Conservation (phyloP, 2,797 vertebrate genomes). For the Masticophis lateralis region DNA sequence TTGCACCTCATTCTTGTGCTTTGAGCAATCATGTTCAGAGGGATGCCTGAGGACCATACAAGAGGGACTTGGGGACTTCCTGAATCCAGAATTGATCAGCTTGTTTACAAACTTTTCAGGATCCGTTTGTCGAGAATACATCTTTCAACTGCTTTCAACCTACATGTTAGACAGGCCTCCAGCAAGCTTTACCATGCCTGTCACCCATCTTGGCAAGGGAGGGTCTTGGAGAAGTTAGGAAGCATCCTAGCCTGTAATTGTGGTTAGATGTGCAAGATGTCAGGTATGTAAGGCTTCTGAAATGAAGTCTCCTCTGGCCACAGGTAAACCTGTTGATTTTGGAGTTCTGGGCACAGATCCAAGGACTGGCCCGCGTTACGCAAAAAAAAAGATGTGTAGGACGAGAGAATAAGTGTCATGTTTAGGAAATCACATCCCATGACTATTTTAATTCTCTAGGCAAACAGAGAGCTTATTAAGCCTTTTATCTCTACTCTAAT, state of each 20-base stretch:
- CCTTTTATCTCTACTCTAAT: constrained; percentile 27
- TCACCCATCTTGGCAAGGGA: background rate
- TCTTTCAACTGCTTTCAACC: too few relatives aligned
- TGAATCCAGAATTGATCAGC: background rate
- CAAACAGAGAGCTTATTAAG: background rate
- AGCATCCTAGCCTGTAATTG: background rate
- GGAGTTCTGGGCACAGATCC: constrained; percentile 37
- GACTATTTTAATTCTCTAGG: constrained; percentile 41
- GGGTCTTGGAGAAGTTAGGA: background rate
- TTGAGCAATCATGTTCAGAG: background rate
- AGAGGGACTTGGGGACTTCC: background rate
- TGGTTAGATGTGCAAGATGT: background rate
- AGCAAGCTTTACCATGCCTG: background rate
- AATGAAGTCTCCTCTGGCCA: constrained; percentile 2
- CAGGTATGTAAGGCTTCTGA: background rate
- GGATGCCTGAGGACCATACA: background rate
- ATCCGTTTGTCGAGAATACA: background rate
- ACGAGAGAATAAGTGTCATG: background rate
- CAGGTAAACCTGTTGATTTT: constrained; percentile 40
- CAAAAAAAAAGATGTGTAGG: constrained; percentile 47
- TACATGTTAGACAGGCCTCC: background rate
- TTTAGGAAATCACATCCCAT: background rate
- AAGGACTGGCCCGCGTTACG: background rate
- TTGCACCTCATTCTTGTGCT: background rate
- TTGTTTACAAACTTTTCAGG: background rate